phyloP scores from a whole-genome alignment of 2,113 vertebrate species.

The Vulpes lagopus region DNA sequence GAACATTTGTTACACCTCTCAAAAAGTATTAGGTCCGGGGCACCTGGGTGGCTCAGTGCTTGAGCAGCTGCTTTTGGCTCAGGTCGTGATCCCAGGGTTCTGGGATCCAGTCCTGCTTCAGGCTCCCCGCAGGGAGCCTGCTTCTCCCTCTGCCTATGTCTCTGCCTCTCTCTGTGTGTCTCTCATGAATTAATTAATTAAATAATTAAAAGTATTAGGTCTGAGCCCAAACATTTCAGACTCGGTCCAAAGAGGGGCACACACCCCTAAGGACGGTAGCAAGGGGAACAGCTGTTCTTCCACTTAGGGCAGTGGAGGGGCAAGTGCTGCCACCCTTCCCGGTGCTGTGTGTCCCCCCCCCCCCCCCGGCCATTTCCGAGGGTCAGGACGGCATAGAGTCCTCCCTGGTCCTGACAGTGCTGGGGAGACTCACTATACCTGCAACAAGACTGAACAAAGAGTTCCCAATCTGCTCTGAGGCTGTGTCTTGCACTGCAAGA shows the following conservation, averaged over 20 bases:
- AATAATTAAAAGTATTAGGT: background rate
- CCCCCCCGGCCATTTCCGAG: background rate
- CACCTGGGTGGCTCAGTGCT: too few relatives aligned
- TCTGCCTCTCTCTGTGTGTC: too few relatives aligned
- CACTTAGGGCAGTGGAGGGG: background rate
- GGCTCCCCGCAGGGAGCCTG: too few relatives aligned
- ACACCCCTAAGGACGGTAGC: accelerated
- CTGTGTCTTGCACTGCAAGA: background rate
- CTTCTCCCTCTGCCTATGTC: too few relatives aligned
- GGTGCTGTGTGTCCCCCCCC: background rate
- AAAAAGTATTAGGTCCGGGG: background rate
- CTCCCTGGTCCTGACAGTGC: background rate
- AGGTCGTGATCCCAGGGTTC: too few relatives aligned
- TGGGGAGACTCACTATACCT: accelerated
- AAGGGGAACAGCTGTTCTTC: background rate
- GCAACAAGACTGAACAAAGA: background rate
- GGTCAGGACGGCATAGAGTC: background rate
- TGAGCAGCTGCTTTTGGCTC: too few relatives aligned
- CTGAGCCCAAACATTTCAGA: background rate
- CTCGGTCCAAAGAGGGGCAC: background rate
- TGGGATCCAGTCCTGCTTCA: too few relatives aligned
- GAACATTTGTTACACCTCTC: background rate
- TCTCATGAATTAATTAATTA: too few relatives aligned
- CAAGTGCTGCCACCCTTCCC: background rate
- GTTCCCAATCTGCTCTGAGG: background rate